A percentile compares a stretch with the other conserved stretches of the same genome.
phyloP scores from a whole-genome alignment of 2,888 invertebrate species.

The Iphiclides podalirius region DNA sequence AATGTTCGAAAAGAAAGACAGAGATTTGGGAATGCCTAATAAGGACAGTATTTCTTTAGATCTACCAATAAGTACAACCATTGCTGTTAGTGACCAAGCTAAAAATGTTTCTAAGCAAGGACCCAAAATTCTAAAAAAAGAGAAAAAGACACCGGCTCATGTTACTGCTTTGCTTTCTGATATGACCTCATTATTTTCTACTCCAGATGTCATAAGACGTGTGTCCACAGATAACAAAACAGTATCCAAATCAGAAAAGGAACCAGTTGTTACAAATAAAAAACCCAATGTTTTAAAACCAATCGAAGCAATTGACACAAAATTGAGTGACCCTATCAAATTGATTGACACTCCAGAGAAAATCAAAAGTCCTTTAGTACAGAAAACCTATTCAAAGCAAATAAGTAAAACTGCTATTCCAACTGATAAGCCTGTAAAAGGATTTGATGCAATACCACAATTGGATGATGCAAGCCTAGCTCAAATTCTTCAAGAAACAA shows the following conservation, averaged over 20 bases:
- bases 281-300: constrained; percentile 36
- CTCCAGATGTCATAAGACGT: constrained; percentile 88
- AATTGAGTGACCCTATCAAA: constrained; percentile 29
- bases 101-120: constrained; percentile 70
- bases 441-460: constrained; percentile 67
- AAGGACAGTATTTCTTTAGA: constrained; percentile 45
- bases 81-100: constrained; percentile 41
- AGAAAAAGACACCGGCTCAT: constrained; percentile 82
- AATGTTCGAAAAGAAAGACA: constrained; percentile 45
- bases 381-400: constrained; percentile 48
- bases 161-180: constrained; percentile 76
- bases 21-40: constrained; percentile 39
- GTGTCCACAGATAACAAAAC: constrained; percentile 78
- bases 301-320: constrained; percentile 36
- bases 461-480: constrained; percentile 73
- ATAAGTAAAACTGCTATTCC: constrained; percentile 43
- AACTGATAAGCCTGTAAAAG: constrained; percentile 51
- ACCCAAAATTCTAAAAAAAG: constrained; percentile 61
- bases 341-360: constrained; percentile 38
- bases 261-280: constrained; percentile 42
- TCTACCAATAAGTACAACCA: constrained; percentile 36
- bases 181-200: constrained; percentile 87
- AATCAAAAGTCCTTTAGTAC: constrained; percentile 35
- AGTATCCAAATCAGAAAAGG: constrained; percentile 73
- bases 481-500: constrained; percentile 70